phyloP scores from a whole-genome alignment of 2,113 vertebrate species.

The Ceyx margarethae region DNA sequence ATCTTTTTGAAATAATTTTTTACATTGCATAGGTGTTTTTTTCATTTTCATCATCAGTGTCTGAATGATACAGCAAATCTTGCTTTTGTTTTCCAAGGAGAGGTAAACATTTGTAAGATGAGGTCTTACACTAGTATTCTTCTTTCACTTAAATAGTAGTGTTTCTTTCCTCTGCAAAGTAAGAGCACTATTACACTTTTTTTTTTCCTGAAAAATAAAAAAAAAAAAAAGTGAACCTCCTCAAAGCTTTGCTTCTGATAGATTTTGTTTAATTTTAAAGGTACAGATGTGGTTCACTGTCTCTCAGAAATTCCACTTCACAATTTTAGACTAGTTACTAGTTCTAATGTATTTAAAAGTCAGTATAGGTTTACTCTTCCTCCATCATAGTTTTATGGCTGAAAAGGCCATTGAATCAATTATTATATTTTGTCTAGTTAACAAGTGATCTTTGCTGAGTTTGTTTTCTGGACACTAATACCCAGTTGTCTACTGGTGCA shows the following conservation, averaged over 20 bases:
- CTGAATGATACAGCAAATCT: background rate
- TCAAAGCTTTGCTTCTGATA: background rate
- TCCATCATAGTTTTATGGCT: background rate
- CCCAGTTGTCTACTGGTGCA: background rate
- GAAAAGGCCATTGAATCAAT: background rate
- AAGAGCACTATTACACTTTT: background rate
- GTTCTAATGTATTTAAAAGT: background rate
- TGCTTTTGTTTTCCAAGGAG: background rate
- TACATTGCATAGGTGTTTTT: background rate
- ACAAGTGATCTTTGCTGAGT: background rate
- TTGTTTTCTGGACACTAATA: constrained; percentile 7
- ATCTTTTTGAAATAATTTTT: background rate
- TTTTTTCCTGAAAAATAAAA: background rate
- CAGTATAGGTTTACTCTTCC: background rate
- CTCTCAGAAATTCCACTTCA: background rate
- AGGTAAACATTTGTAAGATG: background rate
- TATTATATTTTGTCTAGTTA: background rate
- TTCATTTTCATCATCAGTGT: background rate
- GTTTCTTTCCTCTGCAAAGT: background rate
- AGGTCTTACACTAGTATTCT: background rate
- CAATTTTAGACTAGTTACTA: background rate
- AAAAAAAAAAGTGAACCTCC: background rate
- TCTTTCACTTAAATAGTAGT: background rate
- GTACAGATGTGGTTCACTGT: background rate
- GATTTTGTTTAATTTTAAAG: background rate